These are phyloP conservation scores for Manis pentadactyla DNA, from an alignment of 2,797 vertebrate genomes.

Conservation along the genomic window DNA sequence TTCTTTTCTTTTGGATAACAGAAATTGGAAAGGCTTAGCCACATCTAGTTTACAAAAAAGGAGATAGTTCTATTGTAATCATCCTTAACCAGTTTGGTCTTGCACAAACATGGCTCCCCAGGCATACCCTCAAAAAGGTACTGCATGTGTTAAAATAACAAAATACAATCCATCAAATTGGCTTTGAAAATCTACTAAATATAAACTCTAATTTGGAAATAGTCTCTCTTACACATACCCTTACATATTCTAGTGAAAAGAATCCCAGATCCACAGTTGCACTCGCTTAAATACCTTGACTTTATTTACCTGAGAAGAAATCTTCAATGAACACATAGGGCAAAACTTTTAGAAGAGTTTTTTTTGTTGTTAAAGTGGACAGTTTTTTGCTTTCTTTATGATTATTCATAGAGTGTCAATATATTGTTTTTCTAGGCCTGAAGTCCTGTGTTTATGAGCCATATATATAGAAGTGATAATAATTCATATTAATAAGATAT, in stretches of 20 bases:
- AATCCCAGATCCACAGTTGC: neutral
- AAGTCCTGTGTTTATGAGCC: neutral
- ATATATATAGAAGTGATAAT: neutral
- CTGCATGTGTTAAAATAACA: slow-evolving; percentile 2
- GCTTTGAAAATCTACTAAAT: slow-evolving; percentile 24
- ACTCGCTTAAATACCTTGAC: neutral
- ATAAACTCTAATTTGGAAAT: slow-evolving; percentile 14
- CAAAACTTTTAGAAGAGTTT: neutral
- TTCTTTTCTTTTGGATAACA: neutral
- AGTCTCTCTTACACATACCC: neutral
- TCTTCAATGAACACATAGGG: neutral
- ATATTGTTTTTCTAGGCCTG: slow-evolving; percentile 14
- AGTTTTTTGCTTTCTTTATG: slow-evolving; percentile 30
- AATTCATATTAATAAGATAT: neutral
- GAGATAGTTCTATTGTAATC: neutral
- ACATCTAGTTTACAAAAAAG: slow-evolving; percentile 20
- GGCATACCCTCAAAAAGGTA: neutral
- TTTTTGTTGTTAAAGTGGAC: neutral
- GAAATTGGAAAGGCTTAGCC: neutral
- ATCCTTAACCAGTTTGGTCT: neutral
- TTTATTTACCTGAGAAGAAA: slow-evolving; percentile 3
- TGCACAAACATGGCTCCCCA: neutral
- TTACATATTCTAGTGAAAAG: slow-evolving; percentile 1
- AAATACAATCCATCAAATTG: slow-evolving; percentile 13
- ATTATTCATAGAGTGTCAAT: slow-evolving; percentile 37